Conservation (phyloP, 1,140 invertebrate species). For the Zaprionus davidi region DNA sequence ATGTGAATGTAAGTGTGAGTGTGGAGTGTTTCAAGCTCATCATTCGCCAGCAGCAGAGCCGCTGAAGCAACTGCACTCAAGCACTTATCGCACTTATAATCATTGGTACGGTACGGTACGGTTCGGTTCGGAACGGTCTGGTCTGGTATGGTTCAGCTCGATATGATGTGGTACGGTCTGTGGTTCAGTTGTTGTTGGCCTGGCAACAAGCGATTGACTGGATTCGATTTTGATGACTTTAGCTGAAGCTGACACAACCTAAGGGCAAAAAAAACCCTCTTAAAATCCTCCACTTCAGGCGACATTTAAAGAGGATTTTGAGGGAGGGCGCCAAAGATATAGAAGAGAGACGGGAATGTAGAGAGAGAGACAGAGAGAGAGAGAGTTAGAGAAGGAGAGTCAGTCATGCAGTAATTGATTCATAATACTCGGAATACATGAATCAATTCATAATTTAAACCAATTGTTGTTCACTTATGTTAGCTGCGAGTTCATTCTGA, state of each 20-base stretch:
- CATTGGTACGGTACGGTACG: constrained; percentile 27
- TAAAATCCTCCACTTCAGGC: constrained; percentile 8
- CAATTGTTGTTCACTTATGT: constrained; percentile 10
- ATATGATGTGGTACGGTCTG: background rate
- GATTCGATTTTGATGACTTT: constrained; percentile 26
- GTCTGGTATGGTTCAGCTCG: constrained; percentile 18
- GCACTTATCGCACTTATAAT: constrained; percentile 59
- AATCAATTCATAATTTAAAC: constrained; percentile 4
- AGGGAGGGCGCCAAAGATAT: background rate
- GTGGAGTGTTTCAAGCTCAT: constrained; percentile 7
- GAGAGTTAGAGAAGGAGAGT: background rate
- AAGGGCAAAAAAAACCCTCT: constrained; percentile 9
- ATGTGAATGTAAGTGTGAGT: background rate
- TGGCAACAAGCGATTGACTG: constrained; percentile 23
- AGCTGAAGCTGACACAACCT: constrained; percentile 13
- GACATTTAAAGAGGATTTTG: constrained; percentile 1
- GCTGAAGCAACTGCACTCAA: constrained; percentile 48
- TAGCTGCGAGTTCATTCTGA: constrained; percentile 1
- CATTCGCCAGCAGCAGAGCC: constrained; percentile 4
- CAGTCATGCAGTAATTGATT: constrained; percentile 10
- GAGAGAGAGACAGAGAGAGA: background rate
- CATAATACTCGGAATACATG: background rate
- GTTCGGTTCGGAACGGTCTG: constrained; percentile 10
- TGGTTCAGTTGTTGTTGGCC: constrained; percentile 45
- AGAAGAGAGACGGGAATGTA: background rate